Evolutionary conservation across 2,797 vertebrate genomes (phyloP).

Genomic region (Philypnodon macrostomus): DNA sequence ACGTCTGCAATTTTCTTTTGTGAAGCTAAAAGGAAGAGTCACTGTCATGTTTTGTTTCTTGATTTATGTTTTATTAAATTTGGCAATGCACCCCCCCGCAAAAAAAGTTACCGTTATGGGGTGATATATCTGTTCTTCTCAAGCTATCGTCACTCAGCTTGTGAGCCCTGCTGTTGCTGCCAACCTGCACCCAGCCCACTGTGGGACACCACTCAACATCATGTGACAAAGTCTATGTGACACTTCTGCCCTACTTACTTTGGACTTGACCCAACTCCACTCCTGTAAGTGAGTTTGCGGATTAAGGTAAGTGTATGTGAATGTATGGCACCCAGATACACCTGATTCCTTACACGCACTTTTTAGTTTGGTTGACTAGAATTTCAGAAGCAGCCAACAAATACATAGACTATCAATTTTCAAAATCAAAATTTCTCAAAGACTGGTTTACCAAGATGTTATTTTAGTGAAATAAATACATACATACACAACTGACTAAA

Average conservation of each 20-base stretch:
- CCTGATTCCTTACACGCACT: too few species aligned
- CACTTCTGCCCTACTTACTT: conserved; percentile 58
- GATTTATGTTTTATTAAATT: conserved; percentile 1
- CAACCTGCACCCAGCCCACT: conserved; percentile 39
- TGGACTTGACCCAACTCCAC: conserved; percentile 43
- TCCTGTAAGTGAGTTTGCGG: too few species aligned
- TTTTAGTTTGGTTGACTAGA: too few species aligned
- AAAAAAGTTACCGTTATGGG: too few species aligned
- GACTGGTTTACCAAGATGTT: too few species aligned
- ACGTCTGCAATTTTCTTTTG: conserved; percentile 25
- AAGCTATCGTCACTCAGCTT: conserved; percentile 29
- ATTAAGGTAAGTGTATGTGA: conserved; percentile 18
- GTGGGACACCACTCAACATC: conserved; percentile 49
- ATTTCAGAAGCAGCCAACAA: too few species aligned
- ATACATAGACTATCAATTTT: too few species aligned
- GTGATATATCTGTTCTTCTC: conserved; percentile 1
- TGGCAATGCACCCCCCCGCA: too few species aligned
- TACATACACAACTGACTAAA: too few species aligned
- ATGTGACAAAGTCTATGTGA: conserved; percentile 45
- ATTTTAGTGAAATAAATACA: too few species aligned
- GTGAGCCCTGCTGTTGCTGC: conserved; percentile 31
- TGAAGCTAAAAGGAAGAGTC: conserved; percentile 29
- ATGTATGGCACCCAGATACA: too few species aligned
- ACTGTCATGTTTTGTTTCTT: not conserved
- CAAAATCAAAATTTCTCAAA: too few species aligned